These are phyloP conservation scores for Plemyria rubiginata DNA, from an alignment of 2,888 invertebrate genomes.

Conservation along the genomic window DNA sequence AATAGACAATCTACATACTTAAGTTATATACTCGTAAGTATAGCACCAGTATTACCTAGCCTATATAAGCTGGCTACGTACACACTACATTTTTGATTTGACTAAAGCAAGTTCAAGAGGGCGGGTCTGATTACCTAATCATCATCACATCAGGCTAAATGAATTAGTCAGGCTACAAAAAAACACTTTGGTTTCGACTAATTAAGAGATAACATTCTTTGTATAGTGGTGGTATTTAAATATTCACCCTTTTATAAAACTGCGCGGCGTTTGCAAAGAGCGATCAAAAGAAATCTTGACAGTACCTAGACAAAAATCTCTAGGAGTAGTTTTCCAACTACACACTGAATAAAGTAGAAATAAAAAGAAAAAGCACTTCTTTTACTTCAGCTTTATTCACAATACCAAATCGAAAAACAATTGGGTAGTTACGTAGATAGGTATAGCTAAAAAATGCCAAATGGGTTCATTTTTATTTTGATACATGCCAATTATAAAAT, in stretches of 20 bases:
- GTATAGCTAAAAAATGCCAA: too few species aligned
- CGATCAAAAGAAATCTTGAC: slow-evolving; percentile 18
- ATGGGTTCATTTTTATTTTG: too few species aligned
- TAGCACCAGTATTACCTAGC: not conserved
- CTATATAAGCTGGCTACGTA: not conserved
- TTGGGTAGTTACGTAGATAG: too few species aligned
- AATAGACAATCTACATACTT: too few species aligned
- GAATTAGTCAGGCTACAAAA: slow-evolving; percentile 27
- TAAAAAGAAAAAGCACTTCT: too few species aligned
- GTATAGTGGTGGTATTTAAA: slow-evolving; percentile 35
- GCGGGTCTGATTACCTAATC: slow-evolving; percentile 33
- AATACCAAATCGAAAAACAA: too few species aligned
- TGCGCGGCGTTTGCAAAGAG: slow-evolving; percentile 18
- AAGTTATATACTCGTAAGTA: too few species aligned
- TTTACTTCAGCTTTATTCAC: too few species aligned
- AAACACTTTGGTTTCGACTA: slow-evolving; percentile 39
- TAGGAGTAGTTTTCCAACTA: too few species aligned
- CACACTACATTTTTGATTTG: not conserved
- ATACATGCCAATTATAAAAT: too few species aligned
- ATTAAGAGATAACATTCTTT: slow-evolving; percentile 40
- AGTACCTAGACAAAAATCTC: not conserved
- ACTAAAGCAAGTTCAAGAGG: slow-evolving; percentile 15
- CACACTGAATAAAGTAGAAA: too few species aligned
- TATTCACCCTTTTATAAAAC: slow-evolving; percentile 41
- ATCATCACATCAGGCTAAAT: slow-evolving; percentile 31